Evolutionary conservation across 2,888 invertebrate species (phyloP), one percentile per base, ranked within the genome.

Genomic region (Eristalinus sepulchralis): DNA sequence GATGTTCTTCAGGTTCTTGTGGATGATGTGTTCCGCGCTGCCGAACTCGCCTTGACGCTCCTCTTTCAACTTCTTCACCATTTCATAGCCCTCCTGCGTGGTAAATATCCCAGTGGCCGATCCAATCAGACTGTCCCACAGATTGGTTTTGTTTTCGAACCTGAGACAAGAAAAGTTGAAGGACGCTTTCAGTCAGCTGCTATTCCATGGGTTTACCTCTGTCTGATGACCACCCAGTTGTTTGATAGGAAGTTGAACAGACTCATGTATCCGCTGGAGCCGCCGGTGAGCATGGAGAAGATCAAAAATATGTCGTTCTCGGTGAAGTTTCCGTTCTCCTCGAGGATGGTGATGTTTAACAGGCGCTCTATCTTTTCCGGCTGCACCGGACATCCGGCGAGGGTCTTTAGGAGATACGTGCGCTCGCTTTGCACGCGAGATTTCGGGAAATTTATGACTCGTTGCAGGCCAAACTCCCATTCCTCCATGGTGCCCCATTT

Each of bases 391-490:
- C 97, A 97, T 0, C 97, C 96, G 0, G 96, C 96, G 2, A 97
- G 92, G 0, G 96, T 96, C 92, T 96, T 97, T 66, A 97, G 91
- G 2, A 97, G 93, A 91, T 96, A 96, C 0, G 96, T 96, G 88
- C 97, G 93, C 91, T 97, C 97, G 88, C 95, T 96, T 89, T 95
- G 95, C 88, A 95, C 95, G 64, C 96, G 93, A 0, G 94, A 94
- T 1, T 94, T 92, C 0, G 97, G 96, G 92, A 97, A 97, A 89
- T 96, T 94, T 67, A 96, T 95, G 0, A 97, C 95, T 10, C 96
- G 94, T 88, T 96, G 94, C 0, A 97, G 93, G 39, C 96, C 97
- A 89, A 97, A 97, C 88, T 96, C 95, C 97, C 97, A 97, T 91
- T 97, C 97, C 60, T 96, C 95, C 88, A 94, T 94, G 0, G 95